These are phyloP conservation scores for Oreochromis niloticus DNA, from an alignment of 2,113 vertebrate species.

Conservation along the genomic window DNA sequence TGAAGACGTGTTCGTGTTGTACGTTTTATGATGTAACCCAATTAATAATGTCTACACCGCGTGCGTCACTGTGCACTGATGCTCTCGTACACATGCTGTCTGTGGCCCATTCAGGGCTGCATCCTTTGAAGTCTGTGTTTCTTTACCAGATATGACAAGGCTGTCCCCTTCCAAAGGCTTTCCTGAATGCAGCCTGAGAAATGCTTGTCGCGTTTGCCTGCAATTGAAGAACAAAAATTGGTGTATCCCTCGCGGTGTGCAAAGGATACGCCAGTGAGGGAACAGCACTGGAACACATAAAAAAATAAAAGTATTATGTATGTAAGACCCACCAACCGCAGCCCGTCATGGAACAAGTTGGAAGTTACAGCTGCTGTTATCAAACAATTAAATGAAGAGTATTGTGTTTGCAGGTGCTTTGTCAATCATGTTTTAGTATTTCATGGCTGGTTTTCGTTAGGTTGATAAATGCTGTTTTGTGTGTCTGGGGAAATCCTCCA, in stretches of 20 bases:
- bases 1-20: background rate
- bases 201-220: background rate
- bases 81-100: background rate
- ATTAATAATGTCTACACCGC: slow-evolving; percentile 18
- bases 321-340: background rate
- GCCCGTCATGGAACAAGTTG: background rate
- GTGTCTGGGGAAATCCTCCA: background rate
- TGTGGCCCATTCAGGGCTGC: background rate
- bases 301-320: background rate
- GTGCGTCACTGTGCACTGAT: background rate
- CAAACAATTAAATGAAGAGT: background rate
- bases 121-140: slow-evolving; percentile 21
- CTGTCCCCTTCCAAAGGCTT: background rate
- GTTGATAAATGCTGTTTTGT: background rate
- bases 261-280: background rate
- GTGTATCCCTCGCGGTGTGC: background rate
- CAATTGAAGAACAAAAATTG: background rate
- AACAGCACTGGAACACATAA: background rate
- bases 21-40: slow-evolving; percentile 1
- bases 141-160: slow-evolving; percentile 28
- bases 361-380: background rate
- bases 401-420: background rate
- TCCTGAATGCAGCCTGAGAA: background rate
- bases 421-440: background rate
- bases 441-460: no score